Evolutionary conservation across 2,888 invertebrate species (phyloP).

Genomic region (Enoplolaimus lenunculus): DNA sequence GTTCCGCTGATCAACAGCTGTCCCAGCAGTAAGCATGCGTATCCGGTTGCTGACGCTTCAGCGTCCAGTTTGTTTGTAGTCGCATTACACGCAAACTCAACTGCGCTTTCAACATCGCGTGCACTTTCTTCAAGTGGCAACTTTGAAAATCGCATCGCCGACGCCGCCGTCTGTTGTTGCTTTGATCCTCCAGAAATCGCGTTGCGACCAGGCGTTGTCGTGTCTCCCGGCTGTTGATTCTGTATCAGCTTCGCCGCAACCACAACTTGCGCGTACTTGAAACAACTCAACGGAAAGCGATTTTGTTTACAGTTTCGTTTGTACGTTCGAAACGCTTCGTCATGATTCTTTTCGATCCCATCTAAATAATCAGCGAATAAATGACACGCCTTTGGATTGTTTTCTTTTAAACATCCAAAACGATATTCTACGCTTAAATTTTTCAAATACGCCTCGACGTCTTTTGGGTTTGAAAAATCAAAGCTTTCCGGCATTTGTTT

Average conservation of each 20-base stretch:
- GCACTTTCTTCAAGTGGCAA: background rate
- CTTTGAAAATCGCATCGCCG: background rate
- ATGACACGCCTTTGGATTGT: background rate
- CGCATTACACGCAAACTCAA: background rate
- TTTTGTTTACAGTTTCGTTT: background rate
- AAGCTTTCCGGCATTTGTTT: background rate
- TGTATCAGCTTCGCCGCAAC: background rate
- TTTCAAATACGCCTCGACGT: conserved; percentile 1
- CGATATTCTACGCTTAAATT: conserved; percentile 1
- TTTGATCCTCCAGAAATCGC: no score
- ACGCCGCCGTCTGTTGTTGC: no score
- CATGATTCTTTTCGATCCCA: background rate
- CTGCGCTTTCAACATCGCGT: background rate
- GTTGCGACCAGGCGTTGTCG: no score
- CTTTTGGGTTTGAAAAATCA: background rate
- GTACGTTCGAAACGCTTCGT: background rate
- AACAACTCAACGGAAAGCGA: background rate
- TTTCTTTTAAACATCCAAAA: conserved; percentile 3
- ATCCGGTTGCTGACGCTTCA: background rate
- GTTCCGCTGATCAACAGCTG: background rate
- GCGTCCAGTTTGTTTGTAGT: background rate
- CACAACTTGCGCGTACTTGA: background rate
- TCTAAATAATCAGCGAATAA: background rate
- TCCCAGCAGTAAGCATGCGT: background rate
- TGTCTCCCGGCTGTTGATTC: no score